Percentiles rank a stretch among this genome's conserved stretches.
Evolutionary conservation across 2,888 invertebrate species (phyloP).

Genomic region (Panopea generosa): DNA sequence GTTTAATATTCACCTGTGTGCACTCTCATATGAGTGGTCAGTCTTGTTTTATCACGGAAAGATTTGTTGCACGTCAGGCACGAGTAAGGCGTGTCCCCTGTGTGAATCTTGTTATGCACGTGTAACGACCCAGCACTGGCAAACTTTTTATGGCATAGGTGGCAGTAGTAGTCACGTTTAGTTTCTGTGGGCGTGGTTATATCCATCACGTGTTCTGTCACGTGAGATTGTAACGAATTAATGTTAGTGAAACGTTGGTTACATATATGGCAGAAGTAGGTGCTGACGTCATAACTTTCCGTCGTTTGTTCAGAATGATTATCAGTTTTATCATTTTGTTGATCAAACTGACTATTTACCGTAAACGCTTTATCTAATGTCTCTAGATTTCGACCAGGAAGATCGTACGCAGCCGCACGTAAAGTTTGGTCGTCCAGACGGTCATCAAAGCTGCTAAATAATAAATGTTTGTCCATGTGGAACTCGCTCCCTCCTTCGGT

Average conservation of each 20-base stretch:
- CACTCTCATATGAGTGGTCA: conserved; percentile 41
- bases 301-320: too few relatives aligned
- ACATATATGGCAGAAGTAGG: conserved; percentile 53
- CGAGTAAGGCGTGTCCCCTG: conserved; percentile 41
- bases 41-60: conserved; percentile 41
- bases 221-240: conserved; percentile 29
- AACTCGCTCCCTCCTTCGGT: too few relatives aligned
- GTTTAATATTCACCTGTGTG: conserved; percentile 40
- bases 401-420: too few relatives aligned
- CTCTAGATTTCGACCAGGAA: too few relatives aligned
- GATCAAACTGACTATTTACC: too few relatives aligned
- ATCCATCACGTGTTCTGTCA: conserved; percentile 22
- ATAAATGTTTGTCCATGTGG: too few relatives aligned
- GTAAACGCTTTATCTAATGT: too few relatives aligned
- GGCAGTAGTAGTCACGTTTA: conserved; percentile 14
- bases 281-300: conserved; percentile 5
- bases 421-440: too few relatives aligned
- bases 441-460: too few relatives aligned
- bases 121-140: conserved; percentile 29
- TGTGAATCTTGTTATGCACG: conserved; percentile 35
- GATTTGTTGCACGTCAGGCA: conserved; percentile 33
- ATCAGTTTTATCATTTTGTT: too few relatives aligned
- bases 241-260: conserved; percentile 36
- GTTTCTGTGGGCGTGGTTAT: background rate
- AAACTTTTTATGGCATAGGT: conserved; percentile 24